Base-by-base conservation (phyloP, 2,888 invertebrate genomes). In the Molanna angustata region DNA sequence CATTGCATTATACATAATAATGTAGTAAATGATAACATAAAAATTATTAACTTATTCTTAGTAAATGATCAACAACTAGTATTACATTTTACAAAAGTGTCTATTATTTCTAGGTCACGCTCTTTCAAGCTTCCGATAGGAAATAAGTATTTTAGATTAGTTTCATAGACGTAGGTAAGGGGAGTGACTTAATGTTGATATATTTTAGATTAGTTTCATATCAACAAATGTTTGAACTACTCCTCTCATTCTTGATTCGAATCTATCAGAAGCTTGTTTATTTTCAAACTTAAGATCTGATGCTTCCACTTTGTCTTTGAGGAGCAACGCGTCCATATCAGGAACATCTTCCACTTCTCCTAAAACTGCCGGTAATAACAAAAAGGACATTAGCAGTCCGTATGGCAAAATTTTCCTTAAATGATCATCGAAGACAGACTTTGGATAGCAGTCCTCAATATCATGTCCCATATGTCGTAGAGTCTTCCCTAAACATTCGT, bases 271-370 rank as follows among this genome's bases (percentile, higher is more conserved):
- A 1, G 58, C 37, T 7, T 40, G 21, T 13, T 35, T 21, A 33
- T 51, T 56, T 27, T 37, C 44, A 13, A 59, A 49, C 16, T 48
- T 32, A 2, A 51, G 21, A 21, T 58, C 56, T 9, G 31, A 18
- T 7, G 18, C 13, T 6, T 52, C 43, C 14, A 56, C 4, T 3
- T 20, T 22, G 4, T 59, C 58, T 31, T 56, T 59, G n/a, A 42
- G 37, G 2, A 54, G n/a, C 14, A 59, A 16, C 3, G 19, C 39
- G 4, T 56, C 51, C 39, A 56, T 43, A 44, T 55, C 55, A 1
- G 22, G 32, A 4, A 54, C 46, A 31, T 59, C 58, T 16, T 54
- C 56, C n/a, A 22, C 49, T 39, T 56, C 58, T 3, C 54, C 54
- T 13, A 59, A 22, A 14, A 54, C 43, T 3, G 49, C 19, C 1